phyloP scores from a whole-genome alignment of 2,888 invertebrate genomes.

The Epirrhoe alternata region DNA sequence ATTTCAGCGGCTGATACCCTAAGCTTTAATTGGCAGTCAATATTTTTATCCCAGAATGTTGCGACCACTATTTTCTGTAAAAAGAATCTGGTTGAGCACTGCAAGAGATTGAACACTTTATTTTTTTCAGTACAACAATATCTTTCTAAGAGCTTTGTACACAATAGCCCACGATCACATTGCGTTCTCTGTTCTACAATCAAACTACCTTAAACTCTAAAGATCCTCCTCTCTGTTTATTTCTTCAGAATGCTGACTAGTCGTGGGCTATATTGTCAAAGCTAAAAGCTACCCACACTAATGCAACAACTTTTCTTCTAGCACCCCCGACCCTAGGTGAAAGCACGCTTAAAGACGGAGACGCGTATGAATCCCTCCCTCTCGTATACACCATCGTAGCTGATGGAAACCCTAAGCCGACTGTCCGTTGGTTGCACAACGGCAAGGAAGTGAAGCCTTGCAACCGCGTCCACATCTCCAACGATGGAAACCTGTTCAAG shows the following conservation, averaged over 20 bases:
- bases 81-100: neutral
- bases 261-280: neutral
- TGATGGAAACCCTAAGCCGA: slow-evolving; percentile 90
- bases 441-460: slow-evolving; percentile 89
- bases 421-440: slow-evolving; percentile 91
- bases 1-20: slow-evolving; percentile 53
- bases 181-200: neutral
- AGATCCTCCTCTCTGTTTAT: neutral
- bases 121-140: neutral
- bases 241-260: neutral
- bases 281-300: slow-evolving; percentile 5
- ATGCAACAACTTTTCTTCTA: slow-evolving; percentile 56
- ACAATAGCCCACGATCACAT: neutral
- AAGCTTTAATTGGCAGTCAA: slow-evolving; percentile 47
- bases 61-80: neutral
- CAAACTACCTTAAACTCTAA: neutral
- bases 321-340: slow-evolving; percentile 90
- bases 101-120: neutral
- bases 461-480: slow-evolving; percentile 85
- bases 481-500: slow-evolving; percentile 89
- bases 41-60: neutral
- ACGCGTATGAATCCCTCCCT: slow-evolving; percentile 92
- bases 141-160: neutral
- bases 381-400: slow-evolving; percentile 92
- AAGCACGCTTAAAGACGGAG: slow-evolving; percentile 90